Conservation (phyloP, 2,888 invertebrate genomes). For the Drosophila kuntzei region DNA sequence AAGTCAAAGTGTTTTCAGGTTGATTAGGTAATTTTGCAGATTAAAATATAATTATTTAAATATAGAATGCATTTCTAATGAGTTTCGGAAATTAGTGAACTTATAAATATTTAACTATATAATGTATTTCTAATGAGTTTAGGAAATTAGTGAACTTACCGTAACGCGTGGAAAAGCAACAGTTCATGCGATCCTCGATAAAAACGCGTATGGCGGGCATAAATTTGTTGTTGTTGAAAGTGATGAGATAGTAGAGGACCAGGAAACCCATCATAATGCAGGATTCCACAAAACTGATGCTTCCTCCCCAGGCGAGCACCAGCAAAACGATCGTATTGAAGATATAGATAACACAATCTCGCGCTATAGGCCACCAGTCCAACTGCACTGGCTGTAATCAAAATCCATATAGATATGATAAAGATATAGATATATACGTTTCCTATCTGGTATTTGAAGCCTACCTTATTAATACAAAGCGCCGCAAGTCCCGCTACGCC, state of each 20-base stretch:
- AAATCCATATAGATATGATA: no score
- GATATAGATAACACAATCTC: conserved; percentile 92
- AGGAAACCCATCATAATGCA: conserved; percentile 90
- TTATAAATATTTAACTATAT: no score
- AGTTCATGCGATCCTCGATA: conserved; percentile 84
- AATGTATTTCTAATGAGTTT: no score
- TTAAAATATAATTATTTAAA: no score
- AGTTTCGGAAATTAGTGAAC: no score
- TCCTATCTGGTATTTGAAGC: no score
- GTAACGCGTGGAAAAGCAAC: conserved; percentile 84
- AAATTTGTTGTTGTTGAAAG: conserved; percentile 89
- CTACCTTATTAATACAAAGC: conserved; percentile 90
- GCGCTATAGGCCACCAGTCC: conserved; percentile 92
- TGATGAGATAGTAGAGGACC: conserved; percentile 89
- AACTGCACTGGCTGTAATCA: conserved; percentile 89
- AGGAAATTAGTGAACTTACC: conserved; percentile 61
- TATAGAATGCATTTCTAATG: no score
- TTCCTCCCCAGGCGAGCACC: conserved; percentile 91
- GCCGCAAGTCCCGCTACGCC: conserved; percentile 94
- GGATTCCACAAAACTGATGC: conserved; percentile 93
- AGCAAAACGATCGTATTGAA: conserved; percentile 90
- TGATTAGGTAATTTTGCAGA: no score
- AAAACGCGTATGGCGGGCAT: conserved; percentile 84
- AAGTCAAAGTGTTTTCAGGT: no score
- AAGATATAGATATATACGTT: no score